Evolutionary conservation across 1,140 invertebrate species (phyloP), one percentile per base, ranked within the genome.

Genomic region (Pomacea maculata): DNA sequence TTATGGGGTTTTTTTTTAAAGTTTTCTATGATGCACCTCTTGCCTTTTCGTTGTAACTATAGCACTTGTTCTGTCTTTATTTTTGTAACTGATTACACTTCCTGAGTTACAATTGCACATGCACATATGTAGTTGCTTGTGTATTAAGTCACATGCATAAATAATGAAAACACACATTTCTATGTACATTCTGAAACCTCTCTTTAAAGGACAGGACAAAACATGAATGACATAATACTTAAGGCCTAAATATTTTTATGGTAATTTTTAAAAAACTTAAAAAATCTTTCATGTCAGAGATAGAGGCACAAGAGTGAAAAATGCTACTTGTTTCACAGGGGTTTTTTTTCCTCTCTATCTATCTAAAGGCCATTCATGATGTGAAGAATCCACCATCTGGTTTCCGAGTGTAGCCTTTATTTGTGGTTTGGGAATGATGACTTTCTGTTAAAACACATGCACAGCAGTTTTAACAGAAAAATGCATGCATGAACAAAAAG

Each of bases 371-470:
- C 64, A 64, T 72, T 88, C 87, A 91, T 72, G 88, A 86, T 34
- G 86, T 86, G 83, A 88, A 92, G 83, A 90, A 91, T 83, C 91
- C 90, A 67, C 91, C 91, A 85, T 91, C 90, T 15, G 88, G 90
- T 84, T 91, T 92, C 80, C 91, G 84, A 54, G 90, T 88, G 81
- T 89, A 92, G 10, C 91, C 91, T 80, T 87, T 87, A 84, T 92
- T 91, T 45, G 90, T 92, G 77, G 88, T 89, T 84, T 92, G 90
- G 72, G 88, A 88, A 78, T 92, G 91, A 83, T 91, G 89, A 77
- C 90, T 87, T 75, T 88, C 91, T 91, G 87, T 83, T 88, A 89
- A 63, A 54, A 9, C 70, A 81, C 54, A 80, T 68, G 79, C 75
- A 79, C 75, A 82, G 79, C 25, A 29, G 55, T 29, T 67, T 34